Base-by-base conservation (phyloP, 2,113 vertebrate genomes). In the Pollachius pollachius region DNA sequence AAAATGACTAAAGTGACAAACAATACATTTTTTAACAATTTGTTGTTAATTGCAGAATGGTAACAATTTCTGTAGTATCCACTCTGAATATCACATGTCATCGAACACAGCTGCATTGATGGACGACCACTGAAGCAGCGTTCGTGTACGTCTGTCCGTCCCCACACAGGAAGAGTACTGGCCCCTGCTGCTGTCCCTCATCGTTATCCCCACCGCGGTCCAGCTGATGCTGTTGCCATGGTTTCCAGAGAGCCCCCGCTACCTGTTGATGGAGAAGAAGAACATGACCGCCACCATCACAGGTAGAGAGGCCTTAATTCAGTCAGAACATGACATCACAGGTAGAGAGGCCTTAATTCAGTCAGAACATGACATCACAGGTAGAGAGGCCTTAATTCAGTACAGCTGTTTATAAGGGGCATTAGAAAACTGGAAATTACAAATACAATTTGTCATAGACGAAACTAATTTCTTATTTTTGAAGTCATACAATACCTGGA, bases 221-320 rank as follows among this genome's bases (percentile, higher is more conserved):
- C 95, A 97, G 81, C 85, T 96, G 63, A 67, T 94, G 70, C 82
- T 96, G 77, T 89, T 97, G 76, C 94, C 91, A 65, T 96, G 94
- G 92, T 96, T 96, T 86, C 95, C 95, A 0, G 95, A 97, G 87
- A 96, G 95, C 78, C 95, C 95, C 0, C 92, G 95, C 0, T 96
- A 95, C 83, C 89, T 97, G 73, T 85, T 97, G 71, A 95, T 96
- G 65, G 95, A 97, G 79, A 95, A 89, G 72, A 89, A 85, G 0
- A 89, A 97, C 0, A 0, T 94, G 70, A 85, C 82, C 0, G 91
- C 91, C 65, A 92, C 95, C 25, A 89, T 94, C 8, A 74, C 81
- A 81, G 95, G 95, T 97, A 41, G 56, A 48, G 67, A 69, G 16
- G 67, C 0, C 19, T 0, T 6, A 17, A 16, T 52, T 19, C 1